These are phyloP conservation scores for Drosophila greeni DNA, from an alignment of 2,888 invertebrate genomes.

Conservation along the genomic window DNA sequence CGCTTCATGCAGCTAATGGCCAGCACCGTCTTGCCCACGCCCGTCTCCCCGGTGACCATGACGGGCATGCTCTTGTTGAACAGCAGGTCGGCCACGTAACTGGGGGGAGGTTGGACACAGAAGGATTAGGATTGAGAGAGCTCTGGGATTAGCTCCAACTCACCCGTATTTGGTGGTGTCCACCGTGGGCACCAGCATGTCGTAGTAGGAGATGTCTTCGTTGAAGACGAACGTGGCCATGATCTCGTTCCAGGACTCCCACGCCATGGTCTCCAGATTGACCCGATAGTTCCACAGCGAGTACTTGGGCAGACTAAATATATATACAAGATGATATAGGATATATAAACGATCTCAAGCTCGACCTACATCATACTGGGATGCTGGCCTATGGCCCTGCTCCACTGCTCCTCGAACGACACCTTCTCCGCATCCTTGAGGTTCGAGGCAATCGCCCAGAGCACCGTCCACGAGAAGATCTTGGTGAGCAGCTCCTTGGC, in stretches of 20 bases:
- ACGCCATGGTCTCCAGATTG: constrained; percentile 83
- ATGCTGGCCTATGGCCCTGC: constrained; percentile 81
- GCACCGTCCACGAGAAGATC: constrained; percentile 88
- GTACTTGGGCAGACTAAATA: constrained; percentile 83
- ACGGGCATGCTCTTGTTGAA: constrained; percentile 87
- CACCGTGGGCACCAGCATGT: constrained; percentile 93
- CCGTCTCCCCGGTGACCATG: constrained; percentile 93
- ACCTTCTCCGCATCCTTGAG: constrained; percentile 85
- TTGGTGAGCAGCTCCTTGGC: constrained; percentile 85
- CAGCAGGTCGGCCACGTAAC: constrained; percentile 82
- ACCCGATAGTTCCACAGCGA: constrained; percentile 88
- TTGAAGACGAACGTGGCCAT: constrained; percentile 87
- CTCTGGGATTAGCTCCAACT: background rate
- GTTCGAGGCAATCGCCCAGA: constrained; percentile 94
- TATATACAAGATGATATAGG: background rate
- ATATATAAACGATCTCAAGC: too few species aligned
- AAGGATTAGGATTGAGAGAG: background rate
- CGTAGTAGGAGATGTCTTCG: constrained; percentile 87
- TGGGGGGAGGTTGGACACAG: constrained; percentile 37
- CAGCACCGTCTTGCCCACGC: constrained; percentile 93
- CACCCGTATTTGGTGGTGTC: constrained; percentile 92
- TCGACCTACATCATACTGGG: constrained; percentile 58
- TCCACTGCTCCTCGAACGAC: constrained; percentile 84
- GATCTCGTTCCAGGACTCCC: constrained; percentile 89
- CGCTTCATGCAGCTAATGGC: constrained; percentile 86